phyloP scores from a whole-genome alignment of 2,888 invertebrate species.

The Patella ulyssiponensis region DNA sequence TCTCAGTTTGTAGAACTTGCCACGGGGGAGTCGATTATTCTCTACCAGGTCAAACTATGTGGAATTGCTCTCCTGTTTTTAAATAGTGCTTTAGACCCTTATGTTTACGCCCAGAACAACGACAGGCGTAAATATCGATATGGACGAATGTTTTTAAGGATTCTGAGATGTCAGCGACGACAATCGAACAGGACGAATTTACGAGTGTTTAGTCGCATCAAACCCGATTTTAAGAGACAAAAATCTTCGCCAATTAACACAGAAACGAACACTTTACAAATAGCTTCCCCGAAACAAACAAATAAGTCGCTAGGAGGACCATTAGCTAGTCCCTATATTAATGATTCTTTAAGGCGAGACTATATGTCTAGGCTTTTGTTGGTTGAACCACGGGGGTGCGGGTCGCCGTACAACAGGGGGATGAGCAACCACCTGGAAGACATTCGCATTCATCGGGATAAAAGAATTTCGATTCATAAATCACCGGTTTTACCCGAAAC shows the following conservation, averaged over 20 bases:
- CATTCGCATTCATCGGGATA: not conserved
- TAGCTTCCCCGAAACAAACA: constrained; percentile 20
- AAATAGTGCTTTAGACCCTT: constrained; percentile 61
- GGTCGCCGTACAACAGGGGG: not conserved
- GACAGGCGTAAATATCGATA: constrained; percentile 50
- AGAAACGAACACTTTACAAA: constrained; percentile 18
- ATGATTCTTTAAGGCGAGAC: not conserved
- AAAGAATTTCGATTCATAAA: not conserved
- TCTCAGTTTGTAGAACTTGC: constrained; percentile 56
- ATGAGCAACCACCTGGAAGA: constrained; percentile 8
- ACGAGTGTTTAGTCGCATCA: constrained; percentile 13
- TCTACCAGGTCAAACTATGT: constrained; percentile 63
- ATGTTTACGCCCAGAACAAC: constrained; percentile 58
- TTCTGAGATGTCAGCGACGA: constrained; percentile 35
- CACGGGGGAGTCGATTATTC: constrained; percentile 57
- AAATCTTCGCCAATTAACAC: constrained; percentile 11
- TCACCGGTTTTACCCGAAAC: constrained; percentile 1
- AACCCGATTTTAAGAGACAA: constrained; percentile 11
- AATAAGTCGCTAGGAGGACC: not conserved
- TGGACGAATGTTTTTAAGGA: constrained; percentile 36
- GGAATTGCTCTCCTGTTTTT: constrained; percentile 62
- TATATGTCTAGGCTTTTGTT: constrained; percentile 3
- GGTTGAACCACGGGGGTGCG: not conserved
- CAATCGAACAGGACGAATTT: constrained; percentile 16
- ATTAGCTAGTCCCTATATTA: not conserved